Evolutionary conservation across 2,888 invertebrate genomes (phyloP).

Genomic region (Ashinkailepas kermadecensis): DNA sequence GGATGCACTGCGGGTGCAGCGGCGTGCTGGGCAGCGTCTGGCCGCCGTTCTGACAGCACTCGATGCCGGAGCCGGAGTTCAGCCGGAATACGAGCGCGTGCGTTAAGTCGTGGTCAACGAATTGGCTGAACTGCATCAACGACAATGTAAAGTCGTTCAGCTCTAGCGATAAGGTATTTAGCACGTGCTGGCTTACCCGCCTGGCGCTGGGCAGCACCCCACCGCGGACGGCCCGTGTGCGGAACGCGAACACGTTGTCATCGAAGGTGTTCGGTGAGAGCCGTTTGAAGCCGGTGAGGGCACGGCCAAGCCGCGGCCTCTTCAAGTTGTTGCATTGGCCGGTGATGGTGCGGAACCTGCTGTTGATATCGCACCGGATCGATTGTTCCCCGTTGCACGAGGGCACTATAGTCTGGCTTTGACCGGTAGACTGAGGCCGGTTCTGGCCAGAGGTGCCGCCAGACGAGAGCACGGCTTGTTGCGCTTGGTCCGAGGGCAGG

Average conservation of each 20-base stretch:
- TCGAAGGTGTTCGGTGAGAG: background rate
- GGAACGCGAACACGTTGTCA: background rate
- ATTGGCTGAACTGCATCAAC: slow-evolving; percentile 33
- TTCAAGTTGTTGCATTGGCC: slow-evolving; percentile 11
- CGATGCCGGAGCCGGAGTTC: slow-evolving; percentile 29
- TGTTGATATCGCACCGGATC: background rate
- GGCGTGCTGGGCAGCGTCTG: background rate
- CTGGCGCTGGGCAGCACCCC: slow-evolving; percentile 36
- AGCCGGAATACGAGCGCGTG: slow-evolving; percentile 32
- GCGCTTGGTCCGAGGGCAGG: background rate
- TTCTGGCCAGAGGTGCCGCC: background rate
- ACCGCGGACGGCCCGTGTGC: slow-evolving; percentile 30
- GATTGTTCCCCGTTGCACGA: background rate
- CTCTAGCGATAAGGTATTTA: slow-evolving; percentile 27
- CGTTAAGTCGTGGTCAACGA: slow-evolving; percentile 33
- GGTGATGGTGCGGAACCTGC: background rate
- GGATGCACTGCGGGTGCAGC: slow-evolving; percentile 31
- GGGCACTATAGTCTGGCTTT: background rate
- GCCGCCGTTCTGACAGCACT: slow-evolving; percentile 26
- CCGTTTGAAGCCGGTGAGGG: background rate
- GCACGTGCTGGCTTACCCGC: slow-evolving; percentile 30
- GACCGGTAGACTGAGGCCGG: background rate
- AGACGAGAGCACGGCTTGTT: too few relatives aligned
- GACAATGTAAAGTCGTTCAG: slow-evolving; percentile 27
- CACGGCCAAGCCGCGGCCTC: background rate